Percentiles rank a stretch among this genome's conserved stretches.
These are phyloP conservation scores for Tillus elongatus DNA, from an alignment of 2,888 invertebrate genomes.

Conservation along the genomic window DNA sequence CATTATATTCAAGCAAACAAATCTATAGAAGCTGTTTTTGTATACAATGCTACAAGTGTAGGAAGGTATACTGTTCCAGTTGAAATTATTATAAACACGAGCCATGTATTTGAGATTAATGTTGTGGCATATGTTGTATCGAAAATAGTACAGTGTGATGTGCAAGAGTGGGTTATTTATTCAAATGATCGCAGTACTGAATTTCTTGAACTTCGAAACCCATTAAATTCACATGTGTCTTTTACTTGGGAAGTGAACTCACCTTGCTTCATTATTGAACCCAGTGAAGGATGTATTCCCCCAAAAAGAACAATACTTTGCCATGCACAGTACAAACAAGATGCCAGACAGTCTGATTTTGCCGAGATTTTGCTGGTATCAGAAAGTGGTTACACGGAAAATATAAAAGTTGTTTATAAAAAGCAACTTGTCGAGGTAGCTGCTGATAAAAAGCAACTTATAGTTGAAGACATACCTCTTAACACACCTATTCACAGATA, in stretches of 20 bases:
- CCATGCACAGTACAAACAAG: conserved; percentile 34
- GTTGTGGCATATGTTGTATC: conserved; percentile 1
- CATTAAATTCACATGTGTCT: background rate
- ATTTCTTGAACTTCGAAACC: background rate
- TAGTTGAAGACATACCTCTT: background rate
- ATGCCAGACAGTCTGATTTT: background rate
- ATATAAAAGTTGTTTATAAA: background rate
- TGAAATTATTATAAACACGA: background rate
- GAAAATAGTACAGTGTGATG: conserved; percentile 2
- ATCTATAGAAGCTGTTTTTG: background rate
- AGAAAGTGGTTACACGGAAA: background rate
- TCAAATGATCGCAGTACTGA: background rate
- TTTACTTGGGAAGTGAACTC: conserved; percentile 37
- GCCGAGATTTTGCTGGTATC: conserved; percentile 2
- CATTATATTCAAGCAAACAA: background rate
- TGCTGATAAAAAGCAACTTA: background rate
- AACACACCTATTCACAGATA: background rate
- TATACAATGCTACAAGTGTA: background rate
- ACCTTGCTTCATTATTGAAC: conserved; percentile 45
- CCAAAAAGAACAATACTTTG: conserved; percentile 46
- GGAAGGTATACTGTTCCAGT: conserved; percentile 1
- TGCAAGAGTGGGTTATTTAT: background rate
- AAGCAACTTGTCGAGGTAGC: background rate
- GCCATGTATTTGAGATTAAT: background rate
- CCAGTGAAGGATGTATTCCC: conserved; percentile 45